Evolutionary conservation across 2,797 vertebrate genomes (phyloP).

Genomic region (Apodemus agrarius): DNA sequence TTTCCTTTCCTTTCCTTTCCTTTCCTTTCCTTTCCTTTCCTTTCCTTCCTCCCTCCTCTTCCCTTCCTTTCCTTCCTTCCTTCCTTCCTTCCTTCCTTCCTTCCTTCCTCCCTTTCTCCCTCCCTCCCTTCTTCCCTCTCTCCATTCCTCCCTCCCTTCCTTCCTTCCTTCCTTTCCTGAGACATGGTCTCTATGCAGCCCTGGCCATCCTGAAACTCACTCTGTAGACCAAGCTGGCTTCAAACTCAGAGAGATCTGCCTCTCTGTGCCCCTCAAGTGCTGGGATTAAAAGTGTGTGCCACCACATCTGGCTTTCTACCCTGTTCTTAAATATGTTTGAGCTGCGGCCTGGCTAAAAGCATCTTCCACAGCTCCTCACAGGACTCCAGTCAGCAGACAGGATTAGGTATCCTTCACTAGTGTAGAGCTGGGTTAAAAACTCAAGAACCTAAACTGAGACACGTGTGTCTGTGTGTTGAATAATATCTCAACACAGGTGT

Average conservation of each 20-base stretch:
- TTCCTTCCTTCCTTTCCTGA: not conserved
- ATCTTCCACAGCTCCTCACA: slow-evolving; percentile 33
- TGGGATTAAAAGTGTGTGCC: not conserved
- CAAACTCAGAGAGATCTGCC: not conserved
- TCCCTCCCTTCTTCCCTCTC: rapidly evolving
- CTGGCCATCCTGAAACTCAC: not conserved
- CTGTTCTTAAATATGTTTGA: not conserved
- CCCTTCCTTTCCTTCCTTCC: not conserved
- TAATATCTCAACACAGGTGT: not conserved
- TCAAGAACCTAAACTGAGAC: not conserved
- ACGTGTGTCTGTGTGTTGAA: not conserved
- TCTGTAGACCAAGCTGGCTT: not conserved
- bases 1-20: no score
- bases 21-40: not conserved
- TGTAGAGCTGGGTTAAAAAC: not conserved
- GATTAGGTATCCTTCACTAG: slow-evolving; percentile 31
- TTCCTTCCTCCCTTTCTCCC: rapidly evolving
- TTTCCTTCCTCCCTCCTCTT: no score
- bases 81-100: no score
- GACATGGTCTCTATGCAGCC: not conserved
- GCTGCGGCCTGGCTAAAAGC: not conserved
- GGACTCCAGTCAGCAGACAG: not conserved
- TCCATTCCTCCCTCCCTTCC: no score
- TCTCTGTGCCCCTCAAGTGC: not conserved
- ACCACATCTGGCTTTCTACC: not conserved